Base-by-base conservation (phyloP, 2,797 vertebrate genomes). In the Poeciliopsis paucimaculata region DNA sequence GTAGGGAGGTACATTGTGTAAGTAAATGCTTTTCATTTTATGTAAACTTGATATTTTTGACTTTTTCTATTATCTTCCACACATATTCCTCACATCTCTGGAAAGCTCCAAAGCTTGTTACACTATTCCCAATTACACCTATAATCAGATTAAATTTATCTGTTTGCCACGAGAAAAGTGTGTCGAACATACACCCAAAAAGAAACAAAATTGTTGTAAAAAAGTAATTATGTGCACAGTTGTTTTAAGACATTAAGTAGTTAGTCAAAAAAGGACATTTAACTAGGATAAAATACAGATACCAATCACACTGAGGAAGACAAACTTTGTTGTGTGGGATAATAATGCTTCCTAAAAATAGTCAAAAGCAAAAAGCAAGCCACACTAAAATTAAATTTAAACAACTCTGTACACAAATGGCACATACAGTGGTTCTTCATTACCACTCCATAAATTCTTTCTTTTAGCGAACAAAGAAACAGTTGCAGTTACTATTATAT, bases 401-500 rank as follows among this genome's bases (percentile, higher is more conserved):
- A 85, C 64, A 62, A 62, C 57, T 62, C 26, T 28, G 11, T 57
- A 60, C 57, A 62, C 57, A 31, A 16, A 60, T 34, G 57, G 12
- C 77, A 83, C 26, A 55, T 11, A 11, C 23, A 60, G 0, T 73
- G 28, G 51, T 26, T 53, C 74, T 41, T 36, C 16, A 23, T 66
- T 10, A 36, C 6, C 47, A 45, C 36, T 77, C 79, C 55, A 74
- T 53, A 41, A 81, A 79, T 75, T 80, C 45, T 78, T 75, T 70
- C 49, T 28, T 46, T 62, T 28, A 13, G 70, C 43, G 20, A 71
- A 49, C 66, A n/a, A 55, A 84, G 70, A 66, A 80, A 86, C 85
- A 76, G 83, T 90, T 87, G 79, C 85, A 85, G 88, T 86, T 82
- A 55, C 68, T 57, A 73, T 86, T 73, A 84, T 93, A 86, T 91